These are phyloP conservation scores for Tipula lateralis DNA, from an alignment of 2,888 invertebrate species.

Conservation along the genomic window DNA sequence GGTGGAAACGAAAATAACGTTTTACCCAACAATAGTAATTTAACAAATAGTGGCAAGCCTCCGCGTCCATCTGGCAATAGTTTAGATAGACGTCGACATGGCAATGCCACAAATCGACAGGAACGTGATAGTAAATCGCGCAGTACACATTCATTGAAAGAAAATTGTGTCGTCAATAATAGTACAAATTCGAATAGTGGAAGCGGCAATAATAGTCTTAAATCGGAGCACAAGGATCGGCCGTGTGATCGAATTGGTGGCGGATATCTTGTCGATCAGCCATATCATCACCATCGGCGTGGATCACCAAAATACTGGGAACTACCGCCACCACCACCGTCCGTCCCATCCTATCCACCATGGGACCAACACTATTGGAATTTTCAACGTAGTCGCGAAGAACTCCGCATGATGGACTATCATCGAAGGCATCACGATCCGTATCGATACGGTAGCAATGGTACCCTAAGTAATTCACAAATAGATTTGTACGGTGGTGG, in stretches of 20 bases:
- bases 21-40: not conserved
- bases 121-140: constrained; percentile 62
- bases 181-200: constrained; percentile 37
- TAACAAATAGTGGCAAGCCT: constrained; percentile 34
- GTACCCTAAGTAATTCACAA: constrained; percentile 38
- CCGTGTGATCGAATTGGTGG: not conserved
- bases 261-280: not conserved
- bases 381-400: constrained; percentile 36
- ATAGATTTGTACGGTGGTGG: constrained; percentile 33
- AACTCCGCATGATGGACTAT: constrained; percentile 36
- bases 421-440: constrained; percentile 54
- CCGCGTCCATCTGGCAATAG: constrained; percentile 51
- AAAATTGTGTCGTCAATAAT: constrained; percentile 41
- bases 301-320: constrained; percentile 37
- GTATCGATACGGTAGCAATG: constrained; percentile 50
- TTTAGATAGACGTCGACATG: constrained; percentile 54
- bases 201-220: not conserved
- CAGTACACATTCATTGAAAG: constrained; percentile 56
- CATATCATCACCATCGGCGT: constrained; percentile 28
- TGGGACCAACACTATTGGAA: constrained; percentile 34
- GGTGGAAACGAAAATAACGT: not conserved
- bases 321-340: constrained; percentile 36
- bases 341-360: not conserved
- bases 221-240: not conserved
- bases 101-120: constrained; percentile 50